Conservation (phyloP, 2,888 invertebrate genomes). For the Agrenia bidenticulata region DNA sequence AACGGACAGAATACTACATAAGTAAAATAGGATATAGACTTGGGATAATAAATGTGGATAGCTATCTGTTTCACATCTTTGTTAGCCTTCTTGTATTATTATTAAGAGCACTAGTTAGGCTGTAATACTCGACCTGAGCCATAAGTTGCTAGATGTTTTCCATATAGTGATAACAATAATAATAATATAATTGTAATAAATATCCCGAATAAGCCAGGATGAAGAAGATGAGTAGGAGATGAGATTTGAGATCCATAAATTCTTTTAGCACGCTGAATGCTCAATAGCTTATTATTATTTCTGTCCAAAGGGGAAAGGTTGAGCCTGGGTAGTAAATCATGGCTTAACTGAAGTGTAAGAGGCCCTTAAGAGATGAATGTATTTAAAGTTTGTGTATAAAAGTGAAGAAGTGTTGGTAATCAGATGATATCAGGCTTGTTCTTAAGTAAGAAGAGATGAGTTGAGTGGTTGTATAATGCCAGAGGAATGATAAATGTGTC, state of each 20-base stretch:
- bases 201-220: no score
- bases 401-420: slow-evolving; percentile 3
- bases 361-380: background rate
- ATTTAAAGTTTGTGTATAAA: background rate
- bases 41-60: no score
- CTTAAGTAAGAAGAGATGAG: background rate
- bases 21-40: no score
- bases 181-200: no score
- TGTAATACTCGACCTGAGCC: no score
- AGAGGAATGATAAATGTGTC: slow-evolving; percentile 14
- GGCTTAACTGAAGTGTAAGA: background rate
- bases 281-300: background rate
- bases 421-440: slow-evolving; percentile 3
- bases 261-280: background rate
- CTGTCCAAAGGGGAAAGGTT: background rate
- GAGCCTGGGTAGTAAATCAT: slow-evolving; percentile 7
- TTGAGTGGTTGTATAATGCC: slow-evolving; percentile 11
- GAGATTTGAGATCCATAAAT: slow-evolving; percentile 9
- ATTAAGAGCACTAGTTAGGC: no score
- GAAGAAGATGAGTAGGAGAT: background rate
- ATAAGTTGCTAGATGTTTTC: no score
- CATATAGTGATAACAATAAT: no score
- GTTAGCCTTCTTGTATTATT: no score
- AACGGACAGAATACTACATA: no score
- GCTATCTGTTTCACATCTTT: no score